Base-by-base conservation (phyloP, 1,140 invertebrate species). In the Delia radicum region DNA sequence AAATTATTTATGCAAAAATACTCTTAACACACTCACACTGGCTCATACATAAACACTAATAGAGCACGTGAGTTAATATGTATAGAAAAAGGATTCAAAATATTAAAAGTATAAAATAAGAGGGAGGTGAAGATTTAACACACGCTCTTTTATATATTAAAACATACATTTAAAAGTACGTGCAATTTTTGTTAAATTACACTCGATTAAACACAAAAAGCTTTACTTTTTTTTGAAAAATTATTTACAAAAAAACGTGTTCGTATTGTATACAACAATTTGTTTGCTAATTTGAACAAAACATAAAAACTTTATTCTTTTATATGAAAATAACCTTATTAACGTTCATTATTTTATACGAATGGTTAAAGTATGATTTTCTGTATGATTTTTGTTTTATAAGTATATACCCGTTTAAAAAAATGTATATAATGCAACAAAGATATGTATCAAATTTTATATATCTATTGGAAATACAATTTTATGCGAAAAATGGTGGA, bases 121-220 rank as follows among this genome's bases (percentile, higher is more conserved):
- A n/a, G 46, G 33, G 33, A 33, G 46, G 18, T 55, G 48, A 18
- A 5, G 48, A 7, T 55, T 18, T 0, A 55, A 55, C 21, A 55
- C 15, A 1, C 3, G 48, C 24, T n/a, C 21, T n/a, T 55, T 8
- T 3, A 15, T 15, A 46, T 46, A 46, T 13, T 46, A 8, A 46
- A 46, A n/a, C 15, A n/a, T n/a, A 15, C 15, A n/a, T 48, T 21
- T 55, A 55, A 21, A 55, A 55, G 18, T 55, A 55, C 18, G 48
- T 55, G 48, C 48, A 55, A 55, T 55, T 55, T 55, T 55, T 55
- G 48, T 55, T 55, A 55, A 55, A 55, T 55, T 55, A 55, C 48
- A 55, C 48, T 21, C 48, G 48, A 55, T 55, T 55, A 55, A 55
- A 55, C 48, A 55, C 48, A 55, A 55, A 55, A 55, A 55, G 48